phyloP scores from a whole-genome alignment of 2,888 invertebrate genomes.

The Drosophila paranaensis region DNA sequence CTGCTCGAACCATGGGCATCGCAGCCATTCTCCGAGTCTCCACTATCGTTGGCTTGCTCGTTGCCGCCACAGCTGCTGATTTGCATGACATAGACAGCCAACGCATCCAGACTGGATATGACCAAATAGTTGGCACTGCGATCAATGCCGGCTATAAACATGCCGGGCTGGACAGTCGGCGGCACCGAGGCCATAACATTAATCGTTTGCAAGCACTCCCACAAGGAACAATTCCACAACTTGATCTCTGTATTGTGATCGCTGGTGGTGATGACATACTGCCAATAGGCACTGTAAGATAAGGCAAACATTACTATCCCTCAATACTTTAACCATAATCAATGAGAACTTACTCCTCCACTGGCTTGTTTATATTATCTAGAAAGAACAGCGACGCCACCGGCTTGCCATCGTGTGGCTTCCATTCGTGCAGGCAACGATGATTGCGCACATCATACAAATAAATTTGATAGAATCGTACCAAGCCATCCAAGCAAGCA shows the following conservation, averaged over 20 bases:
- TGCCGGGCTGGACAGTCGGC: conserved; percentile 49
- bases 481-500: conserved; percentile 94
- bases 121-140: conserved; percentile 93
- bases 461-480: conserved; percentile 96
- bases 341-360: conserved; percentile 88
- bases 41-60: conserved; percentile 41
- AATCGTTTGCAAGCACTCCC: conserved; percentile 96
- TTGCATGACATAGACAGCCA: conserved; percentile 93
- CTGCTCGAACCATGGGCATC: conserved; percentile 28
- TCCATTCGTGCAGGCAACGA: conserved; percentile 96
- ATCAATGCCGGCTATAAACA: conserved; percentile 90
- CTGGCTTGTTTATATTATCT: conserved; percentile 94
- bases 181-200: conserved; percentile 85
- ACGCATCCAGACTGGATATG: conserved; percentile 93
- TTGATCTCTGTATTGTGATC: conserved; percentile 95
- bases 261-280: conserved; percentile 96
- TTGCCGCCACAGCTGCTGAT: conserved; percentile 85
- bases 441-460: conserved; percentile 90
- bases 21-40: conserved; percentile 42
- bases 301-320: neutral
- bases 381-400: conserved; percentile 96
- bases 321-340: neutral
- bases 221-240: conserved; percentile 97
- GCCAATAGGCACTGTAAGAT: conserved; percentile 90
- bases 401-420: conserved; percentile 94